phyloP scores from a whole-genome alignment of 2,888 invertebrate species.

The Furcula furcula region DNA sequence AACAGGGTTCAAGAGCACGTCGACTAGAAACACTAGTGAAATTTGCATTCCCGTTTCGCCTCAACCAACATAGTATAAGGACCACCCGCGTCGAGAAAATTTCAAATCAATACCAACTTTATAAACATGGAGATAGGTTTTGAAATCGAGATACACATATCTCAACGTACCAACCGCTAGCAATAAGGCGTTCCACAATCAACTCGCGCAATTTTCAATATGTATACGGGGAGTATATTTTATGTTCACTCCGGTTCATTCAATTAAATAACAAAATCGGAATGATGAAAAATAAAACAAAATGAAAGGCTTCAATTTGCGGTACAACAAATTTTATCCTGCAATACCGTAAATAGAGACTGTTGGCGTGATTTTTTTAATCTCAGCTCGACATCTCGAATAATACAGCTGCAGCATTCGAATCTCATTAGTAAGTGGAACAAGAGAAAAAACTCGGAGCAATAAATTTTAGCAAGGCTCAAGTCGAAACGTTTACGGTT shows the following conservation, averaged over 20 bases:
- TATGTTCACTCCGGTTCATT: slow-evolving; percentile 33
- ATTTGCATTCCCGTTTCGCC: slow-evolving; percentile 77
- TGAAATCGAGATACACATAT: slow-evolving; percentile 44
- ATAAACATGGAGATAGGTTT: slow-evolving; percentile 60
- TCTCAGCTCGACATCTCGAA: slow-evolving; percentile 56
- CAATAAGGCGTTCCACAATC: slow-evolving; percentile 64
- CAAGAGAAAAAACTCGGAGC: slow-evolving; percentile 70
- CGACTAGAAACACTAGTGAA: slow-evolving; percentile 62
- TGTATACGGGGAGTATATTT: slow-evolving; percentile 49
- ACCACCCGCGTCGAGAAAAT: slow-evolving; percentile 73
- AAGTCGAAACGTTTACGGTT: slow-evolving; percentile 79
- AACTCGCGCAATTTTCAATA: slow-evolving; percentile 61
- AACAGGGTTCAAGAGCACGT: slow-evolving; percentile 55
- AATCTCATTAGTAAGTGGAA: slow-evolving; percentile 78
- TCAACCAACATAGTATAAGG: slow-evolving; percentile 65
- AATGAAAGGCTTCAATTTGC: slow-evolving; percentile 44
- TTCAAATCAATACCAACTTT: slow-evolving; percentile 67
- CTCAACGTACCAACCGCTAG: slow-evolving; percentile 51
- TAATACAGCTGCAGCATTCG: slow-evolving; percentile 74
- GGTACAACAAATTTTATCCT: slow-evolving; percentile 35
- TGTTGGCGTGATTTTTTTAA: slow-evolving; percentile 51
- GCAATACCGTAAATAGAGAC: slow-evolving; percentile 40
- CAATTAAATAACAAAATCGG: slow-evolving; percentile 41
- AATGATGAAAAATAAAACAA: slow-evolving; percentile 44
- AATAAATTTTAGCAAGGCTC: slow-evolving; percentile 80